These are phyloP conservation scores for Muscicapa striata DNA, from an alignment of 2,797 vertebrate species.

Conservation along the genomic window DNA sequence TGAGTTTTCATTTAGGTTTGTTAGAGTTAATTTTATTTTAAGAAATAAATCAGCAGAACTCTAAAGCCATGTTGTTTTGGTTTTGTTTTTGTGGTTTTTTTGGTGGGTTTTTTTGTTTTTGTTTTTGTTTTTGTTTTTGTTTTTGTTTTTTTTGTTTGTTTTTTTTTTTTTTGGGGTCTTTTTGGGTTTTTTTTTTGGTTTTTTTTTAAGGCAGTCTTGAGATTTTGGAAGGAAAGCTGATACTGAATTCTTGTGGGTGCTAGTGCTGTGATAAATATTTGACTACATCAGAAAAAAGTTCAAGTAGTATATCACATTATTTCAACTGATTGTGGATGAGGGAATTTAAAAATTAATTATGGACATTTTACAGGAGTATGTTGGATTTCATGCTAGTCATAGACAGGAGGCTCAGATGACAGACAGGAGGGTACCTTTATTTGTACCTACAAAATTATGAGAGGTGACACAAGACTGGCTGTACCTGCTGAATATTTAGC, in stretches of 20 bases:
- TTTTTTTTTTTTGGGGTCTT: too few species aligned
- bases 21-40: neutral
- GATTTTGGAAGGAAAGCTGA: neutral
- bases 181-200: too few species aligned
- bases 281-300: neutral
- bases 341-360: neutral
- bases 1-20: neutral
- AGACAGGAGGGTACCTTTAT: neutral
- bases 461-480: neutral
- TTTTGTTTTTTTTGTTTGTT: too few species aligned
- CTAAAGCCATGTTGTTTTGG: neutral
- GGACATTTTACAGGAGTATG: neutral
- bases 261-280: neutral
- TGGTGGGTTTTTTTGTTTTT: too few species aligned
- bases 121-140: neutral
- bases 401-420: neutral
- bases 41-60: neutral
- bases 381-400: neutral
- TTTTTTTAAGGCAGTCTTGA: neutral
- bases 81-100: too few species aligned
- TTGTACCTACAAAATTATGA: neutral
- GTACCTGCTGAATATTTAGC: neutral
- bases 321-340: neutral
- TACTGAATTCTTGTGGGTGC: neutral
- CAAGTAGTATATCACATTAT: neutral